Evolutionary conservation across 1,140 invertebrate genomes (phyloP), one percentile per base, ranked within the genome.

Genomic region (Bombus fervidus): DNA sequence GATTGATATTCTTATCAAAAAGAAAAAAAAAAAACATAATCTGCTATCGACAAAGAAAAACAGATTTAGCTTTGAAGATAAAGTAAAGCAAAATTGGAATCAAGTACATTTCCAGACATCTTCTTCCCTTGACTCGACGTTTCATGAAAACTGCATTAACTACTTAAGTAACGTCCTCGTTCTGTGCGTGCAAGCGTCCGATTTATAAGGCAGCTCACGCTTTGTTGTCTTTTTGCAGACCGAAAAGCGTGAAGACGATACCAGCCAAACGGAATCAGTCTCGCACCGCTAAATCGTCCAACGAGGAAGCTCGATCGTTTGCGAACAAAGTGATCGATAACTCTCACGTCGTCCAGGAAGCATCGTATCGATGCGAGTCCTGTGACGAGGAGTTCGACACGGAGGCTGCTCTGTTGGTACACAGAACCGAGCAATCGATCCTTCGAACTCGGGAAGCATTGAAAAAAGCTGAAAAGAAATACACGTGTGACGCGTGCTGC

Each of bases 401-500:
- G 2, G 64, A 88, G 5, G 82, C 80, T 13, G 28, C 66, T 15
- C 76, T 93, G 15, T 77, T 91, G 59, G 73, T 90, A 2, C 92
- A 93, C 53, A 91, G 86, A 76, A 92, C 91, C 15, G 92, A 92
- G 31, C 83, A 68, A 34, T 91, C 91, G 22, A 92, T 92, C 59
- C 69, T 91, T 9, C 81, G 85, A 18, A 92, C 91, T 1, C 82
- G 92, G 1, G 78, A 86, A 25, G 82, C 87, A 1, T 39, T 93
- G 28, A 86, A 86, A 18, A 87, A 81, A 92, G 77, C 89, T 2
- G 57, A 83, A 31, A 85, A 71, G 4, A 88, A 87, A 41, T 95
- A 95, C 71, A 34, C 81, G 76, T 97, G 97, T 85, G 93, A 95
- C 47, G 94, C 95, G 13, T 97, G 96, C 76, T 95, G 96, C 82